Base-by-base conservation (phyloP, 35 echinoderm and acorn worm species). In the Amphiura filiformis region DNA sequence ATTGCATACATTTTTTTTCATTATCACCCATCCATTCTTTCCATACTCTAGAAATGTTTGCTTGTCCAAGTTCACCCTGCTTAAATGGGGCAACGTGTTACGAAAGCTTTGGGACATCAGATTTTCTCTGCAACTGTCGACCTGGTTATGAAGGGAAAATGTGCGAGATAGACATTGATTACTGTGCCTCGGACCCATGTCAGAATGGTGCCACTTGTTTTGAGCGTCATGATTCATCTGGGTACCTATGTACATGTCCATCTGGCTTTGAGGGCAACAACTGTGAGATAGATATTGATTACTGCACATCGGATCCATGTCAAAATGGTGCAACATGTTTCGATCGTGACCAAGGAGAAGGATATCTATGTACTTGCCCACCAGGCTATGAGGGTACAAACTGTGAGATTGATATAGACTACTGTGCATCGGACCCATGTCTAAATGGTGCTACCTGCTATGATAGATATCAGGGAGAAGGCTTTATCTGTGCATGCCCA, bases 41-140 rank as follows among this genome's bases (percentile, higher is more conserved):
- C 20, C 44, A 52, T 52, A 11, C 44, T 20, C 44, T 11, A 52
- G 44, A 52, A 52, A 11, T 52, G 44, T 20, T 52, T 11, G 44
- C 44, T 52, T 52, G 44, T 20, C 44, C 44, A 52, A 78, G 81
- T 49, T 85, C 36, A 39, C 86, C 91, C 0, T 93, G 91, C 44
- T 18, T 61, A 41, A 93, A 93, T 93, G 91, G 81, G 56, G 91
- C 80, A 33, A 88, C 91, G 0, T 93, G 91, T 78, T 32, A 61
- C 0, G 84, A 86, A 31, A 39, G 31, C 1, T 17, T 40, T 26
- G 75, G 49, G 36, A 65, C 39, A 14, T 35, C 36, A 0, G 64
- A 35, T 32, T 93, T 78, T 64, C 37, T 47, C 37, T 93, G 91
- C 56, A 81, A 80, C 7, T 93, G 91, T 56, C 33, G 57, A 37